These are phyloP conservation scores for Urosaurus nigricauda DNA, from an alignment of 2,797 vertebrate genomes.

Conservation along the genomic window DNA sequence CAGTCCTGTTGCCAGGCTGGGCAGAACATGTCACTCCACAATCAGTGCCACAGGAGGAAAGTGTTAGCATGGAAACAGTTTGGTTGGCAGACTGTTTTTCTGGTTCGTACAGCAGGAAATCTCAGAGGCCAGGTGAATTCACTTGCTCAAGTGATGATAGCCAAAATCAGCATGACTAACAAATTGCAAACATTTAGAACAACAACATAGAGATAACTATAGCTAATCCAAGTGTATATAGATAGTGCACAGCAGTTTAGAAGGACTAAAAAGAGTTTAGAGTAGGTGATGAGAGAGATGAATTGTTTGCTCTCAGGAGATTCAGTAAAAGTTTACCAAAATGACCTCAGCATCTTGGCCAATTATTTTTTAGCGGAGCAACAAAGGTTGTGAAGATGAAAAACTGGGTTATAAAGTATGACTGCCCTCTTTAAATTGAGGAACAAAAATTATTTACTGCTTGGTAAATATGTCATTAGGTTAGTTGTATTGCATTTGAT, in stretches of 20 bases:
- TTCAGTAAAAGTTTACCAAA: background rate
- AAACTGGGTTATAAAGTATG: background rate
- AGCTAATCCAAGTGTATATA: background rate
- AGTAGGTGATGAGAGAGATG: background rate
- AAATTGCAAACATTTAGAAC: conserved; percentile 1
- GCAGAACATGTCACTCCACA: conserved; percentile 10
- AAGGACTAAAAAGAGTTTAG: background rate
- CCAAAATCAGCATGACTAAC: background rate
- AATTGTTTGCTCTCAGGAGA: background rate
- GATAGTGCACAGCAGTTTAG: background rate
- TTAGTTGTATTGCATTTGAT: background rate
- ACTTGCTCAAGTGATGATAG: background rate
- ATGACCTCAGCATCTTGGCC: background rate
- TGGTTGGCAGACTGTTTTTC: conserved; percentile 10
- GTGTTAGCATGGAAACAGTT: conserved; percentile 12
- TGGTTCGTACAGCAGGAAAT: background rate
- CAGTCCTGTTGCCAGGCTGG: conserved; percentile 52
- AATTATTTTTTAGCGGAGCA: background rate
- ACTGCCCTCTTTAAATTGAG: background rate
- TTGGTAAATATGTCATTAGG: background rate
- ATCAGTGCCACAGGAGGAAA: background rate
- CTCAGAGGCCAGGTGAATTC: background rate
- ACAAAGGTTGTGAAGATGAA: background rate
- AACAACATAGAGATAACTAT: background rate
- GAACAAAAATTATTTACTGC: background rate